These are phyloP conservation scores for Pelecanoides urinatrix DNA, from an alignment of 2,113 vertebrate species.

Conservation along the genomic window DNA sequence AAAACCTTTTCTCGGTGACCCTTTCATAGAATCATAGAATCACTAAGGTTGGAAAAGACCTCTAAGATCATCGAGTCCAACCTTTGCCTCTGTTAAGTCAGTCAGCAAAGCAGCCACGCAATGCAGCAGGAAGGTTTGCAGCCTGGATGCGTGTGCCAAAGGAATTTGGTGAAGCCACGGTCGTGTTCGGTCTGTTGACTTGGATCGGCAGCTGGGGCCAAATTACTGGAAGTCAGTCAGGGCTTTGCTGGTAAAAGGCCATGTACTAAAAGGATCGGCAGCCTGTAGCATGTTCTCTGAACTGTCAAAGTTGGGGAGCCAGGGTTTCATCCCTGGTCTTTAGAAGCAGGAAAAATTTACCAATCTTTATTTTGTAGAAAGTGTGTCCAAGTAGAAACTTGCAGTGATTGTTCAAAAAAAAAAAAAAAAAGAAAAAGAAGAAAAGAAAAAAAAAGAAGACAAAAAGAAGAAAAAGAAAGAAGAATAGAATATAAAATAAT, in stretches of 20 bases:
- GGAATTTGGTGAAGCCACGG: neutral
- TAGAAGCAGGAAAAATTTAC: neutral
- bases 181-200: neutral
- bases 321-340: neutral
- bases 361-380: neutral
- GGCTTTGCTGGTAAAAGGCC: neutral
- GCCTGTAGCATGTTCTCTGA: neutral
- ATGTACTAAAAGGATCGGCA: neutral
- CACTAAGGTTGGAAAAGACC: too few relatives aligned
- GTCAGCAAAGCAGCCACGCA: neutral
- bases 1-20: neutral
- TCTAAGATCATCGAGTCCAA: too few relatives aligned
- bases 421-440: rapidly evolving
- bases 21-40: too few relatives aligned
- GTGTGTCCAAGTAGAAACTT: neutral
- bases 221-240: neutral
- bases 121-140: neutral
- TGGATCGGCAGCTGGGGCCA: neutral
- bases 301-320: neutral
- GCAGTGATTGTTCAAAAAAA: neutral
- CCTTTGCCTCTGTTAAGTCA: neutral
- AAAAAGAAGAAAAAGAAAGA: rapidly evolving
- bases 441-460: neutral
- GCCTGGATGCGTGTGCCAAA: neutral
- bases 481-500: neutral